Evolutionary conservation across 2,888 invertebrate genomes (phyloP).

Genomic region (Belgica antarctica): DNA sequence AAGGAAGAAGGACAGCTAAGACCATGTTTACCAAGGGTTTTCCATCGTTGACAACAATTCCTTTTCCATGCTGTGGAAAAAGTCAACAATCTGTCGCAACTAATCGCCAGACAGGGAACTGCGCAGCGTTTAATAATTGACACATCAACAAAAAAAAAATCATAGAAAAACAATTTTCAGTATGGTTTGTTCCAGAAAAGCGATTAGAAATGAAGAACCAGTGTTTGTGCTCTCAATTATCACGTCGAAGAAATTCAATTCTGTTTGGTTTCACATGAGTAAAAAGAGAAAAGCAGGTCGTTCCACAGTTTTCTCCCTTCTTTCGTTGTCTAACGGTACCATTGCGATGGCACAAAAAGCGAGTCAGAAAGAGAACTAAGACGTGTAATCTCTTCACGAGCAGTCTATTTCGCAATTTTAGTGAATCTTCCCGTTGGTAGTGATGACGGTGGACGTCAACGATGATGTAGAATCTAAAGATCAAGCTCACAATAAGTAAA

Average conservation of each 20-base stretch:
- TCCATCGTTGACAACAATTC: not conserved
- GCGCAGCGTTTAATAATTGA: slow-evolving; percentile 30
- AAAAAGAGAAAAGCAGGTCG: not conserved
- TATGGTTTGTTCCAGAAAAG: not conserved
- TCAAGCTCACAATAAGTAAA: not conserved
- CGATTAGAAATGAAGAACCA: too few species aligned
- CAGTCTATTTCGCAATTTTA: too few species aligned
- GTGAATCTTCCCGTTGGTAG: too few species aligned
- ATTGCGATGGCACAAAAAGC: not conserved
- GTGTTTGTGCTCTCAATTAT: slow-evolving; percentile 2
- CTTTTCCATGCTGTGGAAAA: not conserved
- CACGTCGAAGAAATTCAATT: not conserved
- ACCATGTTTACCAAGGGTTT: not conserved
- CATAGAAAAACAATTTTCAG: not conserved
- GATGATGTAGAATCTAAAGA: not conserved
- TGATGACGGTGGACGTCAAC: not conserved
- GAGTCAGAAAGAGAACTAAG: not conserved
- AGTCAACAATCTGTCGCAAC: not conserved
- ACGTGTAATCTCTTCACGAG: not conserved
- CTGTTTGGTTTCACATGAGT: not conserved
- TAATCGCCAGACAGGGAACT: not conserved
- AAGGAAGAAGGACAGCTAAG: not conserved
- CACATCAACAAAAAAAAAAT: slow-evolving; percentile 37
- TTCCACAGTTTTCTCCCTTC: not conserved
- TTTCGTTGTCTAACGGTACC: not conserved